A percentile compares a stretch with the other conserved stretches of the same genome.
Conservation (phyloP, 1,140 invertebrate species). For the Drosophila elegans region DNA sequence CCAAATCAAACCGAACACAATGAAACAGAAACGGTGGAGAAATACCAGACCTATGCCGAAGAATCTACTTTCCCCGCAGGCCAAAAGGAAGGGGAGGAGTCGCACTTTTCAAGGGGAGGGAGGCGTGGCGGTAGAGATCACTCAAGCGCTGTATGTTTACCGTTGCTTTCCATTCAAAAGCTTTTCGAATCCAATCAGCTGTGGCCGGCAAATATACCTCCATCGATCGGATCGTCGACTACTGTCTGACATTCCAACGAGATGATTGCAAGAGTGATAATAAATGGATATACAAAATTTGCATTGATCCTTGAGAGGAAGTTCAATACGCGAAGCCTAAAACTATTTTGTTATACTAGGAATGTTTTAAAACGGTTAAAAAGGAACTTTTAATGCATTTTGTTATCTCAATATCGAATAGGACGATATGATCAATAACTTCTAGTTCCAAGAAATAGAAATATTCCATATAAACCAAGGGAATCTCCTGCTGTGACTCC, state of each 20-base stretch:
- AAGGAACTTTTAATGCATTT: too few relatives aligned
- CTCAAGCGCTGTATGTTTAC: constrained; percentile 59
- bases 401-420: too few relatives aligned
- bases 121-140: constrained; percentile 37
- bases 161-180: constrained; percentile 41
- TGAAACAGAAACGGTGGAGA: constrained; percentile 8
- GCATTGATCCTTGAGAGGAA: not conserved
- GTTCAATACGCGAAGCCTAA: not conserved
- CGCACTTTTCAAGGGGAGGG: constrained; percentile 1
- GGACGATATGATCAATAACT: too few relatives aligned
- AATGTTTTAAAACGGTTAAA: too few relatives aligned
- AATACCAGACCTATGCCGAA: constrained; percentile 18
- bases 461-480: not conserved
- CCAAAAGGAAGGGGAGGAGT: constrained; percentile 26
- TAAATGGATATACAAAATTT: not conserved
- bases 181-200: constrained; percentile 44
- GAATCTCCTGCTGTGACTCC: constrained; percentile 9
- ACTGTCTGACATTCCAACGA: constrained; percentile 5
- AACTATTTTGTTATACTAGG: too few relatives aligned
- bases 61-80: constrained; percentile 64
- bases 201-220: constrained; percentile 28
- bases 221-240: constrained; percentile 17
- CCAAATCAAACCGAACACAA: constrained; percentile 54
- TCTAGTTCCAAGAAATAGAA: not conserved
- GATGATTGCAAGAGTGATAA: not conserved